phyloP scores from a whole-genome alignment of 2,113 vertebrate species.

The Rhombomys opimus region DNA sequence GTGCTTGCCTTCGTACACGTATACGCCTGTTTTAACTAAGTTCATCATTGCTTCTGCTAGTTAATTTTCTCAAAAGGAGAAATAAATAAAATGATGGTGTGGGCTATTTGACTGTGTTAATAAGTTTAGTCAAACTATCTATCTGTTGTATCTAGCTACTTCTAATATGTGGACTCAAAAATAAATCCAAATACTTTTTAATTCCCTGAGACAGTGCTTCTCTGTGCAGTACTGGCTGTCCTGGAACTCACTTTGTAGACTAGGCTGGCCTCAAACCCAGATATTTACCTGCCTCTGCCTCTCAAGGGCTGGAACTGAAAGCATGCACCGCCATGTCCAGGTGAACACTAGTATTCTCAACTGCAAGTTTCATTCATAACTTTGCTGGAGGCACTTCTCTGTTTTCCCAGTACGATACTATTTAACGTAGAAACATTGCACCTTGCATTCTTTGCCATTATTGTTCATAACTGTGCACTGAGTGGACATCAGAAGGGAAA shows the following conservation, averaged over 20 bases:
- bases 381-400: neutral
- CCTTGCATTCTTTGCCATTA: neutral
- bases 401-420: neutral
- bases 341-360: neutral
- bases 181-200: neutral
- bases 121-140: slow-evolving; percentile 31
- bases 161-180: neutral
- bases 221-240: too few species aligned
- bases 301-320: neutral
- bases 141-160: neutral
- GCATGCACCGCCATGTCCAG: accelerated
- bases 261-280: neutral
- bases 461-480: neutral
- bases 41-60: slow-evolving; percentile 22
- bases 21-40: neutral
- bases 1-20: neutral
- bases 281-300: neutral
- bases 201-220: neutral
- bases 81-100: neutral
- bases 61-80: slow-evolving; percentile 25
- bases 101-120: neutral
- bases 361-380: neutral
- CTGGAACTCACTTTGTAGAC: neutral
- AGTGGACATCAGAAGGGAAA: neutral
- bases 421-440: neutral